phyloP scores from a whole-genome alignment of 2,888 invertebrate genomes.

The Dryocosmus kuriphilus region DNA sequence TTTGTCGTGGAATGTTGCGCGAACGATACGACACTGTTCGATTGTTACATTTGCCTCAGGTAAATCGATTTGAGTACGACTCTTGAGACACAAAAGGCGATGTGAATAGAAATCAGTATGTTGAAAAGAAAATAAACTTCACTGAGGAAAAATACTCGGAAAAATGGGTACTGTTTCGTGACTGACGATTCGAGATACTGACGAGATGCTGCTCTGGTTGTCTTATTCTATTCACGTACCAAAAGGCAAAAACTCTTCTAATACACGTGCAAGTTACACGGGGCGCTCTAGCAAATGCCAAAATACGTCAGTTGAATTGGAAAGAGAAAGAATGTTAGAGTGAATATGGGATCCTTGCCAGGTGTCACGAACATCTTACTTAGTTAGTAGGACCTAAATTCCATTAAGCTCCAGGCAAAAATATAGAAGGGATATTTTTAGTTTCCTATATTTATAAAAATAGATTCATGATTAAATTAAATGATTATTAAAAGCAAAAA shows the following conservation, averaged over 20 bases:
- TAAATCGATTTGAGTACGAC: not conserved
- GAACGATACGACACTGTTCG: not conserved
- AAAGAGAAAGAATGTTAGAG: constrained; percentile 41
- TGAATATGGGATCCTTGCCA: constrained; percentile 58
- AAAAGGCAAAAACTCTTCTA: constrained; percentile 58
- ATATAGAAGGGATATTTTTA: not conserved
- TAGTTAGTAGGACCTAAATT: not conserved
- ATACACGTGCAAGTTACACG: constrained; percentile 35
- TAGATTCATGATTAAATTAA: too few species aligned
- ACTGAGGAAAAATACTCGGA: not conserved
- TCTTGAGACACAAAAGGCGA: not conserved
- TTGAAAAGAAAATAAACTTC: not conserved
- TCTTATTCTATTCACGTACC: constrained; percentile 66
- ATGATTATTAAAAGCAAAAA: too few species aligned
- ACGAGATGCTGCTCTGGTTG: constrained; percentile 54
- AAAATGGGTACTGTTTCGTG: constrained; percentile 41
- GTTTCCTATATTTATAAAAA: not conserved
- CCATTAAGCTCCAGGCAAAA: not conserved
- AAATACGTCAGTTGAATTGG: constrained; percentile 56
- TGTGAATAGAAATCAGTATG: constrained; percentile 10
- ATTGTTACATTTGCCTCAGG: not conserved
- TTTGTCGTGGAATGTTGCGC: not conserved
- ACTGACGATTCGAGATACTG: constrained; percentile 53
- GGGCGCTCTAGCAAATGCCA: constrained; percentile 55
- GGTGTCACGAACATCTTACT: constrained; percentile 44